A percentile compares a stretch with the other conserved stretches of the same genome.
Conservation (phyloP, 2,797 vertebrate genomes). For the Microchirus variegatus region DNA sequence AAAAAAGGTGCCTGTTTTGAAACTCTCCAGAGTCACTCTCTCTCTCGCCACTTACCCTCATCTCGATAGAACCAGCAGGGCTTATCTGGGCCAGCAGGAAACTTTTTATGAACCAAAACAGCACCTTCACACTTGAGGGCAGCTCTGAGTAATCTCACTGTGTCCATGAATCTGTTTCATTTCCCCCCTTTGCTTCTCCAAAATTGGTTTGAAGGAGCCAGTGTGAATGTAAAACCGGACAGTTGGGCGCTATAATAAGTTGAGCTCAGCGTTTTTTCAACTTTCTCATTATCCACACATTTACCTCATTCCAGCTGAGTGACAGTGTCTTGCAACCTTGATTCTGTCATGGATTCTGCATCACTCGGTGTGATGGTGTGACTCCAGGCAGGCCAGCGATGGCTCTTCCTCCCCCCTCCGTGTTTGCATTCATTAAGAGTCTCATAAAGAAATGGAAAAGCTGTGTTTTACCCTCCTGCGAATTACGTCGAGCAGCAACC, state of each 20-base stretch:
- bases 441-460: conserved; percentile 59
- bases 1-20: neutral
- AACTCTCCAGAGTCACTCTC: neutral
- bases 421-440: conserved; percentile 57
- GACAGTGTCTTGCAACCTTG: conserved; percentile 47
- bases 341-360: conserved; percentile 53
- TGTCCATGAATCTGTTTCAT: conserved; percentile 17
- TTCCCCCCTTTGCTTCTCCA: conserved; percentile 9
- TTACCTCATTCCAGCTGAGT: conserved; percentile 56
- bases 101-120: neutral
- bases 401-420: conserved; percentile 38
- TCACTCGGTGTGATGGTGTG: conserved; percentile 30
- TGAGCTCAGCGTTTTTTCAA: conserved; percentile 21
- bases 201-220: conserved; percentile 15
- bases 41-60: neutral
- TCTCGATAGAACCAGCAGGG: neutral
- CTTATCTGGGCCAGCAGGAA: neutral
- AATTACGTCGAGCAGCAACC: conserved; percentile 66
- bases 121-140: neutral
- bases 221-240: conserved; percentile 17
- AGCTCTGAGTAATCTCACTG: conserved; percentile 5
- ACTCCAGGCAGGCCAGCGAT: conserved; percentile 41
- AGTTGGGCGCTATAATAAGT: conserved; percentile 34
- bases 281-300: conserved; percentile 68
- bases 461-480: conserved; percentile 56